Conservation (phyloP, 2,113 vertebrate species). For the Microcebus ravelobensis region DNA sequence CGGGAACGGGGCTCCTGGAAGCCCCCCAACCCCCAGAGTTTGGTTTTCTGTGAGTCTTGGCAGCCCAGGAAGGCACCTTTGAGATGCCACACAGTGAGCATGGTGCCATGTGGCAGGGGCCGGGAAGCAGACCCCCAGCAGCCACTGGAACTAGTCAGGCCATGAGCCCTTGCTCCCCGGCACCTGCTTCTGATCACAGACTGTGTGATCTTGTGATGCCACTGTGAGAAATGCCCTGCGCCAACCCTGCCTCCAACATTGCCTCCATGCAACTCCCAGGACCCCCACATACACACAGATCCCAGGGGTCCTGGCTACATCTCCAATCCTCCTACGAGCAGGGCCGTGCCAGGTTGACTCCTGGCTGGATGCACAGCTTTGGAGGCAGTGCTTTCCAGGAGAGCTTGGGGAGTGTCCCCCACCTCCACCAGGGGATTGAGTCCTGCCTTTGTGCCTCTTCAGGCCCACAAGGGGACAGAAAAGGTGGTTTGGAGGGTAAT, state of each 20-base stretch:
- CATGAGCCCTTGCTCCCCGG: fast-evolving
- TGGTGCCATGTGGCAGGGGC: neutral
- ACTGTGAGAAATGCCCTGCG: fast-evolving
- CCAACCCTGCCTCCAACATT: fast-evolving
- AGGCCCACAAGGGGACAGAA: neutral
- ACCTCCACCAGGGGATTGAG: neutral
- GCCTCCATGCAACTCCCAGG: neutral
- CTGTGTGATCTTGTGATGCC: fast-evolving
- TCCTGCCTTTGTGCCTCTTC: neutral
- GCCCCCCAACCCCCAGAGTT: neutral
- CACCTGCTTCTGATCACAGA: neutral
- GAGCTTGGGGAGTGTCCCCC: neutral
- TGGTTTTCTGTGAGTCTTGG: neutral
- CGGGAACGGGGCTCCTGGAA: neutral
- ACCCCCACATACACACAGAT: neutral
- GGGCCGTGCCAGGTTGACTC: neutral
- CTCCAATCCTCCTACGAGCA: neutral
- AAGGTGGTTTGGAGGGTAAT: neutral
- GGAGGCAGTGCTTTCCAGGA: neutral
- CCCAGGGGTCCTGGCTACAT: neutral
- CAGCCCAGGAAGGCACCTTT: neutral
- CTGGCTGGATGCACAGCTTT: no score
- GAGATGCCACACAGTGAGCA: neutral
- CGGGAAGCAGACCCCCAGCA: neutral
- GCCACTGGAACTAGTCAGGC: neutral